Percentiles rank a stretch among this genome's conserved stretches.
These are phyloP conservation scores for Stegodyphus dumicola DNA, from an alignment of 1,140 invertebrate species.

Conservation along the genomic window DNA sequence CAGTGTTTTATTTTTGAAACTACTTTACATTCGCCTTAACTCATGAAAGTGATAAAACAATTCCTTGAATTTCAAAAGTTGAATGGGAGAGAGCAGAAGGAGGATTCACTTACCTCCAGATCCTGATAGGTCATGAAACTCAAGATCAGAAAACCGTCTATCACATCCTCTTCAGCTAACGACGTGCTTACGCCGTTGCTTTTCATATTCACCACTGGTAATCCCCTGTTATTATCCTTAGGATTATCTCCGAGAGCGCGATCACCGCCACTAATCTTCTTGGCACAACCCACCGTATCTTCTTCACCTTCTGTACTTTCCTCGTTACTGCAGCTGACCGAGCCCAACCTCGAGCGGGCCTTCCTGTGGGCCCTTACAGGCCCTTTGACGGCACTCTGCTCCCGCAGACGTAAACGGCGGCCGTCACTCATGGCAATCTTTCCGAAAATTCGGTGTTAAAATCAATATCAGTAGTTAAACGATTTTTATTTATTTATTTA, in stretches of 20 bases:
- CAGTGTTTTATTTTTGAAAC: too few relatives aligned
- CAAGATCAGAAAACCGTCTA: slow-evolving; percentile 95
- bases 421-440: slow-evolving; percentile 10
- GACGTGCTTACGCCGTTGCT: slow-evolving; percentile 65
- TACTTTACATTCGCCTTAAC: too few relatives aligned
- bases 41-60: too few relatives aligned
- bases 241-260: slow-evolving; percentile 70
- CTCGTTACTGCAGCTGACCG: not conserved
- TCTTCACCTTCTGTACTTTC: slow-evolving; percentile 48
- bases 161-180: slow-evolving; percentile 87
- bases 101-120: slow-evolving; percentile 80
- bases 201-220: slow-evolving; percentile 68
- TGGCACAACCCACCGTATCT: slow-evolving; percentile 69
- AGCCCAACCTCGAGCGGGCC: slow-evolving; percentile 4
- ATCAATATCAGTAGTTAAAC: not conserved
- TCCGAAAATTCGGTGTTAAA: too few relatives aligned
- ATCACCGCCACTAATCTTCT: slow-evolving; percentile 7
- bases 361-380: slow-evolving; percentile 2
- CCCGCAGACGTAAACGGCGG: slow-evolving; percentile 22
- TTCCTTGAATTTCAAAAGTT: too few relatives aligned
- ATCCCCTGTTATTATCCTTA: slow-evolving; percentile 73
- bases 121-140: slow-evolving; percentile 94
- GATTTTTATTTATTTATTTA: slow-evolving; percentile 26
- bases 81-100: not conserved
- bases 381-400: slow-evolving; percentile 17